Base-by-base conservation (phyloP, 2,797 vertebrate genomes). In the Bradypus variegatus region DNA sequence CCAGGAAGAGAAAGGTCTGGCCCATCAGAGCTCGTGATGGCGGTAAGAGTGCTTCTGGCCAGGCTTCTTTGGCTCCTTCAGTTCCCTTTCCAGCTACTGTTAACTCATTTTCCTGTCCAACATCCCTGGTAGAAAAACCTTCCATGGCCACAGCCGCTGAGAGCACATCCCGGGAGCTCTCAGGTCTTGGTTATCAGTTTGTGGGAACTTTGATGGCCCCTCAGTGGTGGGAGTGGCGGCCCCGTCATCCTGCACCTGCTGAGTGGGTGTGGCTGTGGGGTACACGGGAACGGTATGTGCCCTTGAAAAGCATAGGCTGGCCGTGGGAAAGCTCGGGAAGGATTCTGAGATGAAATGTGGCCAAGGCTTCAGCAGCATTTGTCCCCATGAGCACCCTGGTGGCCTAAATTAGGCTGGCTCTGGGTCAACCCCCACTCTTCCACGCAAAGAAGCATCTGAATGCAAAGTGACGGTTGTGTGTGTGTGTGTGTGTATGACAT, bases 121-220 rank as follows among this genome's bases (percentile, higher is more conserved):
- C 7, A 4, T 12, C 18, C 60, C 72, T 1, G 18, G 38, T 55
- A 10, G 86, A 38, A 8, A 2, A 15, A 16, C 6, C 1, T 0
- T 3, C 13, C 41, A 19, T 1, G 2, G 11, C n/a, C 21, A 4
- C 64, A 11, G 16, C 58, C 8, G 41, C 27, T 27, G 1, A 13
- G 14, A 31, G 83, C 15, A 5, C 80, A 45, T 3, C 9, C 18
- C 0, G 6, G 6, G 45, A 31, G 33, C 65, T 19, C 3, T 27
- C 2, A 8, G 58, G 23, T 14, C 45, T 48, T 6, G 55, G n/a
- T 12, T 12, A 0, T 21, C 0, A 2, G 0, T 31, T 18, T 12
- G 33, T 5, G 3, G 19, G 70, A 31, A 16, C 41, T 6, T 2
- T 2, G 0, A 10, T 0, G 3, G 23, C 60, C 29, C 41, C 31